Evolutionary conservation across 2,888 invertebrate genomes (phyloP), one percentile per base, ranked within the genome.

Genomic region (Dascillus cervinus): DNA sequence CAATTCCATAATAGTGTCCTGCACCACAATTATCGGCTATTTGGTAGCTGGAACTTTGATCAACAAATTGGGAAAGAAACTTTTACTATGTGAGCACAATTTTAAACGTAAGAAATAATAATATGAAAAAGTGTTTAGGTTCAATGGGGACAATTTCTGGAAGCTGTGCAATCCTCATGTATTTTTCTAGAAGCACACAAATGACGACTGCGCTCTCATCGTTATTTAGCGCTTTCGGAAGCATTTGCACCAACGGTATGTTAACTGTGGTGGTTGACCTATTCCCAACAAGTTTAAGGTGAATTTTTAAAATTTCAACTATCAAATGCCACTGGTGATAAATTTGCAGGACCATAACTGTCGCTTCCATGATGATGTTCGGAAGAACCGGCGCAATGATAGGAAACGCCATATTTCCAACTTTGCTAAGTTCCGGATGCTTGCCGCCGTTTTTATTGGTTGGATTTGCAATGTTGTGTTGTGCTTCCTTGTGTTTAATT

Each of bases 361-460:
- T 85, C 45, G 75, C 82, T 0, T 66, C 76, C 3, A 75, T 77
- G 19, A 71, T 84, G 69, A 82, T 83, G 79, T 67, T 67, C 26
- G 84, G 82, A 2, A 69, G 84, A 19, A 49, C 75, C 8, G 84
- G 84, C 3, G 81, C 84, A 4, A 71, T 82, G 21, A 60, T 73
- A 2, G 85, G 84, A 3, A 83, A 84, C 42, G 61, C 84, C 23
- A 54, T 77, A 2, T 85, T 85, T 52, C 84, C 85, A 1, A 65
- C 75, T 12, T 68, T 85, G 25, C 66, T 85, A 22, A 62, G 71
- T 44, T 65, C 73, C 13, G 83, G 83, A 19, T 85, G 85, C 50
- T 61, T 77, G 14, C 80, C 82, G 11, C 83, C 84, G 2, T 85
- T 85, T 55, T 57, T 80, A 29, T 74, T 79, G 55, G 75, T 85